Evolutionary conservation across 2,888 invertebrate genomes (phyloP), one percentile per base, ranked within the genome.

Genomic region (Lymantria dispar): DNA sequence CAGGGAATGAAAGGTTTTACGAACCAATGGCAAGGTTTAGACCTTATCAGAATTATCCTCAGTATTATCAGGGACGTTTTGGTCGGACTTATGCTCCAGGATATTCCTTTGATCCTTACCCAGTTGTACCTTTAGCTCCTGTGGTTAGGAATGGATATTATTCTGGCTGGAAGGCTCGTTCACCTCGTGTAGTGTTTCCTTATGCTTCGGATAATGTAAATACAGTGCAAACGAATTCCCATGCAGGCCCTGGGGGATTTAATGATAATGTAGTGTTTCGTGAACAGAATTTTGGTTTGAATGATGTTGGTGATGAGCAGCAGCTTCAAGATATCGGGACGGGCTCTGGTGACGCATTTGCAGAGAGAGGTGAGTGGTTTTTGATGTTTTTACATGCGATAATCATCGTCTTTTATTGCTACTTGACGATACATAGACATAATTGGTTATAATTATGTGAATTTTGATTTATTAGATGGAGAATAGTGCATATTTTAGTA

Each of bases 291-390:
- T 93, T 93, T 62, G 93, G 93, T 60, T 74, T 93, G 47, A 93
- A 92, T 59, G 94, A 94, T 54, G 76, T 94, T 44, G 89, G 92
- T 29, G 93, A 93, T 60, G 94, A 94, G 22, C 92, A 92, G 58
- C 92, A 90, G 56, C 76, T 95, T 41, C 95, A 95, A 85, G 95
- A 95, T 69, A 83, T 94, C 49, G 91, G 85, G 8, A 87, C 92
- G 10, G 92, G 91, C 8, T 83, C 84, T 1, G 85, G 83, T 37
- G 85, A 90, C 50, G 92, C 92, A 42, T 92, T 93, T 65, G 91
- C 94, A 60, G 95, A 95, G 69, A 92, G 94, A 92, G 95, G 95
- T 95, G 83, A 91, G 94, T 85, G 43, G 9, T 22, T 14, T 9
- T 36, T 36, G 7, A 36, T 36, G 36, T 36, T 3, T 36, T 36